phyloP scores from a whole-genome alignment of 64 coral and sea anemone genomes.

The Stylophora pistillata region DNA sequence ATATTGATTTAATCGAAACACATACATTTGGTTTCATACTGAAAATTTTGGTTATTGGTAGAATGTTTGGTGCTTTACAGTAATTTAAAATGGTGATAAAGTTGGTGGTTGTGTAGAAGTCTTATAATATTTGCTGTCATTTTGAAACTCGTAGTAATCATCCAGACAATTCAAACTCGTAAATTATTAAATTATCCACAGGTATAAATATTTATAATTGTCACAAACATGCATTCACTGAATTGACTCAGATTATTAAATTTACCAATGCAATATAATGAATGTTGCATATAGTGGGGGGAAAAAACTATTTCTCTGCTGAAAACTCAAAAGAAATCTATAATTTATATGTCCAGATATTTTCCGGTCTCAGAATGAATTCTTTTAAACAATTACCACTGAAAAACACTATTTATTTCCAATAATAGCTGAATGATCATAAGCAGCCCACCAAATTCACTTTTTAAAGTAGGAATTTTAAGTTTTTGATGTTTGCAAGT shows the following conservation, averaged over 20 bases:
- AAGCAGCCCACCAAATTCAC: background rate
- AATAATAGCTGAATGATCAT: background rate
- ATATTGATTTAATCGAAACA: background rate
- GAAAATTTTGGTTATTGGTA: background rate
- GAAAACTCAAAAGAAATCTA: conserved; percentile 1
- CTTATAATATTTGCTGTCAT: background rate
- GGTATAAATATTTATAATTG: conserved; percentile 13
- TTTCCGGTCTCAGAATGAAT: background rate
- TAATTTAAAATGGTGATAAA: background rate
- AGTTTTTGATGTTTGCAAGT: background rate
- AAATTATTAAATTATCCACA: conserved; percentile 29
- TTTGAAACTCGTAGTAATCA: background rate
- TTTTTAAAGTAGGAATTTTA: background rate
- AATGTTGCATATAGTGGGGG: no score
- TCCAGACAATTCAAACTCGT: background rate
- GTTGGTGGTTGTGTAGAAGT: background rate
- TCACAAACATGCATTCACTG: background rate
- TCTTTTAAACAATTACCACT: background rate
- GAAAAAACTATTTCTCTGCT: background rate
- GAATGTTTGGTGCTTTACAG: background rate
- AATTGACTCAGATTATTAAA: background rate
- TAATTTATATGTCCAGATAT: conserved; percentile 13
- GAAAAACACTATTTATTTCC: conserved; percentile 26
- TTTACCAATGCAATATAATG: background rate
- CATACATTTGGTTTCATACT: no score